phyloP scores from a whole-genome alignment of 64 coral and sea anemone genomes.

The Pocillopora verrucosa region DNA sequence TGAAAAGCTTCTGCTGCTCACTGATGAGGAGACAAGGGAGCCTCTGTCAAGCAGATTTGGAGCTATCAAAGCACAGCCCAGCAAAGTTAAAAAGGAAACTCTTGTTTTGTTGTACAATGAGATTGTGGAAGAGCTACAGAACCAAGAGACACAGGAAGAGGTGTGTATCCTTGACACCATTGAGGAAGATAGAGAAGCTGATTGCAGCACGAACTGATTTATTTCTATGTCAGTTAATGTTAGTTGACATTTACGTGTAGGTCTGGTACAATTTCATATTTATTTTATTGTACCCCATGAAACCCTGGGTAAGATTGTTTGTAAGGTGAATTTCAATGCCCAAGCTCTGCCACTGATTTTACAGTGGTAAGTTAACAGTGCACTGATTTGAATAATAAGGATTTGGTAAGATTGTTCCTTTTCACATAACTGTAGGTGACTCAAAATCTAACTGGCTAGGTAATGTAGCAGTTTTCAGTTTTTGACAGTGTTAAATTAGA shows the following conservation, averaged over 20 bases:
- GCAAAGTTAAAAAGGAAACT: conserved; percentile 15
- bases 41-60: conserved; percentile 4
- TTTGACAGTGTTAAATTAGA: too few relatives aligned
- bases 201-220: background rate
- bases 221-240: background rate
- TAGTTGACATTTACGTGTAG: background rate
- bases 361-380: too few relatives aligned
- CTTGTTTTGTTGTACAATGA: conserved; percentile 16
- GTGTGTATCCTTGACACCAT: background rate
- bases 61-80: background rate
- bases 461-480: too few relatives aligned
- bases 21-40: background rate
- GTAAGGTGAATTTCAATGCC: background rate
- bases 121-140: conserved; percentile 5
- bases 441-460: too few relatives aligned
- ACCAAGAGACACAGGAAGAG: background rate
- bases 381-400: background rate
- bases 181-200: background rate
- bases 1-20: conserved; percentile 17
- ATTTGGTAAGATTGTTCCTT: too few relatives aligned
- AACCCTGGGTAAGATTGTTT: background rate
- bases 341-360: background rate
- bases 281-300: too few relatives aligned
- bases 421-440: too few relatives aligned
- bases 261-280: too few relatives aligned